These are phyloP conservation scores for Rhagophthalmus giganteus DNA, from an alignment of 2,888 invertebrate genomes.

Conservation along the genomic window DNA sequence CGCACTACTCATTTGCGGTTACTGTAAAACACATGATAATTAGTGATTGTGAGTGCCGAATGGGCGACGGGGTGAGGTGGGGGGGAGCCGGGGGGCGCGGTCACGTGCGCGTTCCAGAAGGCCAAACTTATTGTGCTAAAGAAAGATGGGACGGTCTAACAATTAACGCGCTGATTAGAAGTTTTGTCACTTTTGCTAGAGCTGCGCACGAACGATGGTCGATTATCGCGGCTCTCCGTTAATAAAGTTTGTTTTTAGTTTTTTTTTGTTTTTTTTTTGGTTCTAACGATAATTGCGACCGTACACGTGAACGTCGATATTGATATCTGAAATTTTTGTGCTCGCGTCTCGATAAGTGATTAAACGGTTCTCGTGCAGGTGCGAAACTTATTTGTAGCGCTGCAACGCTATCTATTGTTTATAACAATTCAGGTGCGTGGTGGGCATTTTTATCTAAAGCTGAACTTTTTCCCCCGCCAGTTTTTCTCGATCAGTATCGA, in stretches of 20 bases:
- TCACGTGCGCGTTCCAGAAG: constrained; percentile 32
- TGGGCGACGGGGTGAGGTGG: not conserved
- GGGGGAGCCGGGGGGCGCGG: constrained; percentile 12
- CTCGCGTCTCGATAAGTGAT: no score
- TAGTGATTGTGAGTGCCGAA: no score
- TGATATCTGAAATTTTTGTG: no score
- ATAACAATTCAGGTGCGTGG: constrained; percentile 7
- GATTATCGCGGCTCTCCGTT: constrained; percentile 14
- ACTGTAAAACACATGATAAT: no score
- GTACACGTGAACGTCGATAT: not conserved
- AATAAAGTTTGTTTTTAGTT: constrained; percentile 18
- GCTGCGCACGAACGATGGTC: constrained; percentile 19
- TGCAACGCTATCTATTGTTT: constrained; percentile 2
- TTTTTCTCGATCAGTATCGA: constrained; percentile 10
- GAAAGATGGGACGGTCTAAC: constrained; percentile 34
- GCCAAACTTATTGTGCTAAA: constrained; percentile 29
- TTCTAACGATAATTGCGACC: not conserved
- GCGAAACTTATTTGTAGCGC: not conserved
- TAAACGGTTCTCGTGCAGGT: not conserved
- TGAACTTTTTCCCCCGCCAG: constrained; percentile 1
- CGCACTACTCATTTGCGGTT: no score
- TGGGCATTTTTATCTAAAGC: constrained; percentile 3
- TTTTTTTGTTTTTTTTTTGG: constrained; percentile 3
- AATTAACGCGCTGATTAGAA: constrained; percentile 28
- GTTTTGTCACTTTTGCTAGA: constrained; percentile 25